Conservation (phyloP, 1,140 invertebrate species). For the Panulirus ornatus region DNA sequence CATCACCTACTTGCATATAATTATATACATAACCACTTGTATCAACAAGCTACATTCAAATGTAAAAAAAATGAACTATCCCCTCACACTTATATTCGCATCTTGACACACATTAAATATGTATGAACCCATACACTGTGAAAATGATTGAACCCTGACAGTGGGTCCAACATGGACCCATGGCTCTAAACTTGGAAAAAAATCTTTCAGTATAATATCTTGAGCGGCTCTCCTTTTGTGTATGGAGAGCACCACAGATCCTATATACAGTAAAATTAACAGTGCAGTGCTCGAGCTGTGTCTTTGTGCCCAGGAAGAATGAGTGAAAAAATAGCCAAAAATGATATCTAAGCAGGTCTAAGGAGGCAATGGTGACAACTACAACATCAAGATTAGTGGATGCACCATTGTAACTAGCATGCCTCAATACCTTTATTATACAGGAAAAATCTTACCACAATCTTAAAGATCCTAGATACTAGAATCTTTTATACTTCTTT, state of each 20-base stretch:
- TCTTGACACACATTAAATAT: constrained; percentile 24
- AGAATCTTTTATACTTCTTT: not conserved
- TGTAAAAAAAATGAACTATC: constrained; percentile 51
- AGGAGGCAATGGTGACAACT: not conserved
- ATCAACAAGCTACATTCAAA: constrained; percentile 14
- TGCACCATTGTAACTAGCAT: constrained; percentile 44
- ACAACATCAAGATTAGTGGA: constrained; percentile 45
- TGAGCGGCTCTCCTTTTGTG: constrained; percentile 35
- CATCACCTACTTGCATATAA: constrained; percentile 38
- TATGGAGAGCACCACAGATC: constrained; percentile 42
- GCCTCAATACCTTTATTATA: not conserved
- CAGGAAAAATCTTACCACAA: constrained; percentile 21
- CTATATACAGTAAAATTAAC: constrained; percentile 44
- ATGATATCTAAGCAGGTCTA: constrained; percentile 26
- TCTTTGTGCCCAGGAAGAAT: constrained; percentile 53
- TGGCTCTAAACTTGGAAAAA: not conserved
- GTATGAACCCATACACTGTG: constrained; percentile 34
- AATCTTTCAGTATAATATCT: constrained; percentile 24
- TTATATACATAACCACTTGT: constrained; percentile 36
- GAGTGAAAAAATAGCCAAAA: constrained; percentile 40
- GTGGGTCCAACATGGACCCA: not conserved
- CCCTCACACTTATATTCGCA: constrained; percentile 25
- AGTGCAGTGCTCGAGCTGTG: constrained; percentile 48
- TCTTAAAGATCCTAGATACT: not conserved
- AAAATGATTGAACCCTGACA: constrained; percentile 37